Conservation (phyloP, 1,140 invertebrate species). For the Aradophagus sp. region DNA sequence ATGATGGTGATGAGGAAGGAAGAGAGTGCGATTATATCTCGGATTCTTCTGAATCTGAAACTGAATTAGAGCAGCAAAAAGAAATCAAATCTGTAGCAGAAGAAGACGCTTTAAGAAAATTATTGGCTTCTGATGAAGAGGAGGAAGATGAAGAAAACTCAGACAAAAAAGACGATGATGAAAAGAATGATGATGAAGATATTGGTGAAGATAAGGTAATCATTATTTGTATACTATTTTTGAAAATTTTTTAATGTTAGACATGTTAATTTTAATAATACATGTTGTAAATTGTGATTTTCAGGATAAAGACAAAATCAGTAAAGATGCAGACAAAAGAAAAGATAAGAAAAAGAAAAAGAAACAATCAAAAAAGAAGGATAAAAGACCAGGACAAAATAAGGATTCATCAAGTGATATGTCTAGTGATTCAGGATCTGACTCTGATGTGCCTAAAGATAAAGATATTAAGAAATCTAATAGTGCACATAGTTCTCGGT, state of each 20-base stretch:
- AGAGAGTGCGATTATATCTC: slow-evolving; percentile 91
- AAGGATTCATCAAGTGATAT: slow-evolving; percentile 82
- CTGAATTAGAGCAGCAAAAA: slow-evolving; percentile 82
- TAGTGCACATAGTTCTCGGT: slow-evolving; percentile 78
- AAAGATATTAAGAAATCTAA: slow-evolving; percentile 74
- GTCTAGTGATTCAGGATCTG: slow-evolving; percentile 84
- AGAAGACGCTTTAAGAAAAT: slow-evolving; percentile 90
- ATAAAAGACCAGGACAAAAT: slow-evolving; percentile 60
- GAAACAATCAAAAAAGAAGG: slow-evolving; percentile 66
- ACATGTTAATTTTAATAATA: not conserved
- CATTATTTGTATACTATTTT: slow-evolving; percentile 13
- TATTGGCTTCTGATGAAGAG: slow-evolving; percentile 92
- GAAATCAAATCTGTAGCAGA: slow-evolving; percentile 89
- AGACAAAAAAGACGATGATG: slow-evolving; percentile 77
- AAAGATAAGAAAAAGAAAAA: slow-evolving; percentile 72
- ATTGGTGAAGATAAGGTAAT: slow-evolving; percentile 79
- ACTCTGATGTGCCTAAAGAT: slow-evolving; percentile 78
- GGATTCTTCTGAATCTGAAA: slow-evolving; percentile 87
- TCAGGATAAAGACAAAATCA: slow-evolving; percentile 69
- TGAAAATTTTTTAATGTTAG: not conserved
- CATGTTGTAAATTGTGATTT: not conserved
- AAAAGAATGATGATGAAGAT: slow-evolving; percentile 79
- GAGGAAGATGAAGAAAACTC: slow-evolving; percentile 87
- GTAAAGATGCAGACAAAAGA: slow-evolving; percentile 64
- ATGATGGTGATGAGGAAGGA: slow-evolving; percentile 97